These are phyloP conservation scores for human DNA, from an alignment of 2,113 vertebrate genomes.

Conservation along the genomic window GRCh38 chr1:147751501-147752000, in stretches of 20 bases:
- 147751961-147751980: too few species aligned
- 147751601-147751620: slow-evolving; percentile 61
- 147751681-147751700: slow-evolving; percentile 61
- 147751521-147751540: background rate
- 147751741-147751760: slow-evolving; percentile 67
- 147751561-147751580: slow-evolving; percentile 50
- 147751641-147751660: slow-evolving; percentile 84
- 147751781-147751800: slow-evolving; percentile 37
- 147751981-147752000: too few species aligned
- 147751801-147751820: slow-evolving; percentile 49
- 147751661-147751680: slow-evolving; percentile 63
- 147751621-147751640: slow-evolving; percentile 74
- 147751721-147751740: slow-evolving; percentile 42
- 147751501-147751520: background rate
- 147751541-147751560: too few species aligned
- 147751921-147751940: background rate
- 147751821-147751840: slow-evolving; percentile 7
- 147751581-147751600: slow-evolving; percentile 27
- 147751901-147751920: background rate
- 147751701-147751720: slow-evolving; percentile 28
- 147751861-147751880: background rate
- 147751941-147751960: too few species aligned
- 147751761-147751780: slow-evolving; percentile 59
- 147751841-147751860: background rate
- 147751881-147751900: background rate